Evolutionary conservation across 2,113 vertebrate species (phyloP).

Genomic region (Todiramphus saurophagus): DNA sequence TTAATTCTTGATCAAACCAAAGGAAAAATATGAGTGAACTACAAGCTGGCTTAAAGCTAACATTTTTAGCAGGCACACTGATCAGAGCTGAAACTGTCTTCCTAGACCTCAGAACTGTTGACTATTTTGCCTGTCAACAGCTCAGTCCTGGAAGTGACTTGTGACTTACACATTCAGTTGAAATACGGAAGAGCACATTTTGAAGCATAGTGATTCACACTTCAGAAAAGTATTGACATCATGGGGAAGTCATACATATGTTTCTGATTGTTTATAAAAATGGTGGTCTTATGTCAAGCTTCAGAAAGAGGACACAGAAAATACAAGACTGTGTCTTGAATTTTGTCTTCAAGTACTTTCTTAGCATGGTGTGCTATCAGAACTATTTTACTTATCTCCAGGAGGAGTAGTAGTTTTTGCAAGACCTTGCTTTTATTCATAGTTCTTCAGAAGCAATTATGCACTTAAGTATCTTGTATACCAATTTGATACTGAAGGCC

Average conservation of each 20-base stretch:
- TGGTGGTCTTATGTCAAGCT: neutral
- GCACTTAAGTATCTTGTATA: neutral
- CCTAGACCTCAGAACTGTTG: neutral
- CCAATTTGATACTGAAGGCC: neutral
- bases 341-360: neutral
- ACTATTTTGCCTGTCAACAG: neutral
- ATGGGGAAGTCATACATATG: neutral
- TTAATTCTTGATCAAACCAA: neutral
- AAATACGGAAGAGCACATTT: neutral
- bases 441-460: neutral
- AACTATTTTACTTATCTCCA: neutral
- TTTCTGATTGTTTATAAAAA: neutral
- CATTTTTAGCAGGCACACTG: neutral
- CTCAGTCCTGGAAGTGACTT: neutral
- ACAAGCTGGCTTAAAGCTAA: neutral
- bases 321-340: neutral
- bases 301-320: neutral
- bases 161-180: neutral
- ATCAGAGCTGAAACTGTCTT: neutral
- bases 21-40: neutral
- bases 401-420: neutral
- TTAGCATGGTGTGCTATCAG: neutral
- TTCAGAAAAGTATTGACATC: neutral
- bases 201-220: neutral
- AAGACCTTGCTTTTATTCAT: neutral